Conservation (phyloP, 2,888 invertebrate species). For the Liposcelis brunnea region DNA sequence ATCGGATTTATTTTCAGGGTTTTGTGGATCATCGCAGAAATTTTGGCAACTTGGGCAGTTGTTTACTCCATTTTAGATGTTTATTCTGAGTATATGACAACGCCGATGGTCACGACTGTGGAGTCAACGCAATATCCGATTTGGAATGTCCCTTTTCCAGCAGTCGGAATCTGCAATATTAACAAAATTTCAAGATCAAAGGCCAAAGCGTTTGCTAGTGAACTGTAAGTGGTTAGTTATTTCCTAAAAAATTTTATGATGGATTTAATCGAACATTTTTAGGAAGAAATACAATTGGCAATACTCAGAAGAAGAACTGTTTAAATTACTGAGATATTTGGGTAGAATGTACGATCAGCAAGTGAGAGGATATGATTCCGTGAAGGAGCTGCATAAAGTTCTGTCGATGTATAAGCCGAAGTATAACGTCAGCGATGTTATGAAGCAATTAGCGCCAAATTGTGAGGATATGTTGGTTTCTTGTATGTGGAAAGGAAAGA, state of each 20-base stretch:
- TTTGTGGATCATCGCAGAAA: constrained; percentile 11
- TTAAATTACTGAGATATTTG: background rate
- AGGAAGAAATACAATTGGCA: background rate
- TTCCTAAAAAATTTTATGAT: no score
- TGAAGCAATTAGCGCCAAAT: constrained; percentile 10
- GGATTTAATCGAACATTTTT: no score
- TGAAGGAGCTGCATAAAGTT: background rate
- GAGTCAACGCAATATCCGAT: constrained; percentile 13
- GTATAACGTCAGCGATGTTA: background rate
- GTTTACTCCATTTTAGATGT: constrained; percentile 12
- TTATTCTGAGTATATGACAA: constrained; percentile 12
- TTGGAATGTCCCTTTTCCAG: constrained; percentile 13
- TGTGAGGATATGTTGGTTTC: constrained; percentile 12
- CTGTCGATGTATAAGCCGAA: background rate
- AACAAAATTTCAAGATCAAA: constrained; percentile 12
- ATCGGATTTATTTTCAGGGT: constrained; percentile 6
- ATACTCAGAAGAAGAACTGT: background rate
- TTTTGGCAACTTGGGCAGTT: constrained; percentile 13
- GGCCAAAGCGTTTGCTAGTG: constrained; percentile 6
- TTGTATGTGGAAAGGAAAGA: constrained; percentile 12
- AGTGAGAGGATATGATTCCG: no score
- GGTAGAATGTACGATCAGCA: constrained; percentile 1
- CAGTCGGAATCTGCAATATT: constrained; percentile 13
- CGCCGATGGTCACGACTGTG: constrained; percentile 13
- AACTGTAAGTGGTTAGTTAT: constrained; percentile 11